Percentiles rank a stretch among this genome's conserved stretches.
Evolutionary conservation across 2,888 invertebrate species (phyloP).

Genomic region (Amaurobius ferox): DNA sequence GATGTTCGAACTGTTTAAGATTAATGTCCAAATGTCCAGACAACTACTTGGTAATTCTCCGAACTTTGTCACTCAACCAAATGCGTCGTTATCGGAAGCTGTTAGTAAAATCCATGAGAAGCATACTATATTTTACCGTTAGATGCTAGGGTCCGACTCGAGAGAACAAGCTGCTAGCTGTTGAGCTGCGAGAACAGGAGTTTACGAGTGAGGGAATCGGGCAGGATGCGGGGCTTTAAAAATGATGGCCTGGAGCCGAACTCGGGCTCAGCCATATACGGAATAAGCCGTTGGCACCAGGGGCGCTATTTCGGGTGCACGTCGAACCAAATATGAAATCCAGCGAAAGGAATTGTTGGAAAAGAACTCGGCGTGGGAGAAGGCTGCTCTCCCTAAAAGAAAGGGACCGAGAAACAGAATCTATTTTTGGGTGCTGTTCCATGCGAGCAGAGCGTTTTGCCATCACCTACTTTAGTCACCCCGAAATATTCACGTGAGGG

Average conservation of each 20-base stretch:
- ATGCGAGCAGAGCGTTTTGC: slow-evolving; percentile 19
- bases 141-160: slow-evolving; percentile 8
- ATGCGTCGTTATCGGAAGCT: neutral
- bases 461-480: slow-evolving; percentile 49
- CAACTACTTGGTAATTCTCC: neutral
- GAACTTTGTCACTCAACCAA: neutral
- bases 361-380: slow-evolving; percentile 25
- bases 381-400: slow-evolving; percentile 17
- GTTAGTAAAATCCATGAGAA: slow-evolving; percentile 9
- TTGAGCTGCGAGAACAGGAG: slow-evolving; percentile 36
- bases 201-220: slow-evolving; percentile 22
- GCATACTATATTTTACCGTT: slow-evolving; percentile 1
- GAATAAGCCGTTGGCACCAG: slow-evolving; percentile 58
- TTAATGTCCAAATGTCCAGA: neutral
- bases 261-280: slow-evolving; percentile 54
- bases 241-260: slow-evolving; percentile 16
- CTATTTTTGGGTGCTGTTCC: slow-evolving; percentile 41
- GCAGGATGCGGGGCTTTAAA: slow-evolving; percentile 34
- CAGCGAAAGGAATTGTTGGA: slow-evolving; percentile 15
- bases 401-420: slow-evolving; percentile 16
- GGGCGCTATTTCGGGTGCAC: slow-evolving; percentile 56
- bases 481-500: slow-evolving; percentile 32
- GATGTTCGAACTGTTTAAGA: neutral
- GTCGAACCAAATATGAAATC: slow-evolving; percentile 63
- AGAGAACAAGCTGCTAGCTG: slow-evolving; percentile 38